Evolutionary conservation across 1,140 invertebrate genomes (phyloP).

Genomic region (Meloidogyne floridensis): DNA sequence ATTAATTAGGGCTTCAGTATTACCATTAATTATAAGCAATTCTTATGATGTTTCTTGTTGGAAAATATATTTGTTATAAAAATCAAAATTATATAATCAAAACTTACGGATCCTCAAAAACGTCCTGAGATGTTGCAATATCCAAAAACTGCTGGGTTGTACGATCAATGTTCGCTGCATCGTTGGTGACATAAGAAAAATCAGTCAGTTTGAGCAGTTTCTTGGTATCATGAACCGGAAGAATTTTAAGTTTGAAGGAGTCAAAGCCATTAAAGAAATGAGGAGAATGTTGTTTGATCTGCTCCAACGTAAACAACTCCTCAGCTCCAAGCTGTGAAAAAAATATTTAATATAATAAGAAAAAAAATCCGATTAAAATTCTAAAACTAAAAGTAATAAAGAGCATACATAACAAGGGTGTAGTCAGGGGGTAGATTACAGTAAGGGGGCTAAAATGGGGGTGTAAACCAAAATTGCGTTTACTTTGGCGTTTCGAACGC

Average conservation of each 20-base stretch:
- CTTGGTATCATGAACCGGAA: background rate
- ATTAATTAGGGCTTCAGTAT: no score
- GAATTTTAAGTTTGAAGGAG: background rate
- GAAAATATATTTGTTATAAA: no score
- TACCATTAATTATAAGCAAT: no score
- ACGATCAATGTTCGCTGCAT: conserved; percentile 8
- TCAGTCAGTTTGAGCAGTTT: conserved; percentile 20
- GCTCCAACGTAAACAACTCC: background rate
- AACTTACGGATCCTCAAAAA: conserved; percentile 33
- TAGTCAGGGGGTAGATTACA: no score
- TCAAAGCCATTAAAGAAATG: background rate
- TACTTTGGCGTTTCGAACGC: no score
- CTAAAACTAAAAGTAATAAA: background rate
- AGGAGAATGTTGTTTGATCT: conserved; percentile 10
- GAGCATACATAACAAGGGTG: background rate
- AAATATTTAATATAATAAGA: background rate
- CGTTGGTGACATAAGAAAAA: background rate
- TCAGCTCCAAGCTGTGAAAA: background rate
- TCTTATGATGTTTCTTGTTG: no score
- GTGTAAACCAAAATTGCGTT: no score
- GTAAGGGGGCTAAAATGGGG: no score
- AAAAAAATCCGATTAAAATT: background rate
- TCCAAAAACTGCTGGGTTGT: conserved; percentile 33
- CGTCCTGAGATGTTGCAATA: conserved; percentile 32
- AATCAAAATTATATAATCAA: no score